phyloP scores from a whole-genome alignment of 2,113 vertebrate genomes.

The Ailurus styani region DNA sequence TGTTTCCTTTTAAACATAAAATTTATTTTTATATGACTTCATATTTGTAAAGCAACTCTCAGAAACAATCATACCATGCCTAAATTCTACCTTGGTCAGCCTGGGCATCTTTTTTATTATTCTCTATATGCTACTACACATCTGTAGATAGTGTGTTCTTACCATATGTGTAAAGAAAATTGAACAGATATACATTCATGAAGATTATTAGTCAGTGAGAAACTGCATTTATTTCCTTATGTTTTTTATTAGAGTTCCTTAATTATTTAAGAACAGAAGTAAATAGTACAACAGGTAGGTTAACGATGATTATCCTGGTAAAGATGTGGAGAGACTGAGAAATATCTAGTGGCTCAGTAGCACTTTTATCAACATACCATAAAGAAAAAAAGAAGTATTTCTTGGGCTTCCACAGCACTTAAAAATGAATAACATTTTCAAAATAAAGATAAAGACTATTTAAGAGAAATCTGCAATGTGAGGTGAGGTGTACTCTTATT shows the following conservation, averaged over 20 bases:
- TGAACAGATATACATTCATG: neutral
- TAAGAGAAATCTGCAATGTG: neutral
- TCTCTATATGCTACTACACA: neutral
- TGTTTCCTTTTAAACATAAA: neutral
- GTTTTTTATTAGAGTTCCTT: neutral
- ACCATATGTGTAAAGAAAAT: neutral
- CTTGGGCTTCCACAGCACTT: neutral
- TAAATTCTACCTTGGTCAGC: neutral
- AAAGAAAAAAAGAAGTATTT: neutral
- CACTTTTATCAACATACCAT: neutral
- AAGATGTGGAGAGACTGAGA: neutral
- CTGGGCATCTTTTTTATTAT: neutral
- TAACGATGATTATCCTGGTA: neutral
- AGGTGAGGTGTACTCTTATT: neutral
- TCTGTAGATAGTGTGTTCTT: neutral
- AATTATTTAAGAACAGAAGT: neutral
- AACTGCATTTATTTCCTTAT: neutral
- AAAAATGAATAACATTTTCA: neutral
- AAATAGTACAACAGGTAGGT: neutral
- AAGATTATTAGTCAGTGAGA: neutral
- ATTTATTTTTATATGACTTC: neutral
- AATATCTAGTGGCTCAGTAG: neutral
- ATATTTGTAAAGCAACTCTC: neutral
- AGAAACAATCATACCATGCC: neutral
- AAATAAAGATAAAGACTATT: neutral